These are phyloP conservation scores for Ceraclea dissimilis DNA, from an alignment of 2,888 invertebrate species.

Conservation along the genomic window DNA sequence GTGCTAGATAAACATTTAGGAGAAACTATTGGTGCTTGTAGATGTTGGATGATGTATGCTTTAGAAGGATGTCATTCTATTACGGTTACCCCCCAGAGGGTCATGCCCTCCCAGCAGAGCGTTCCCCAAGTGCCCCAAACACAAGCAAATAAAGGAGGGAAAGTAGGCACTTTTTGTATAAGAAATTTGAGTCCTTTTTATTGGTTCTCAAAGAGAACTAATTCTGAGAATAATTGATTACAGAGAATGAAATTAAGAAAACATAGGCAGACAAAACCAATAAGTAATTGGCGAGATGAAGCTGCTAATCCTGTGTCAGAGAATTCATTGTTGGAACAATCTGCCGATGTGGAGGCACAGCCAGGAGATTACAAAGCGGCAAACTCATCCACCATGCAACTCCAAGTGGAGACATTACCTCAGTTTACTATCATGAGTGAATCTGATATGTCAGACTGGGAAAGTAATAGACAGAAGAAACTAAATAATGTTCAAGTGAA, in stretches of 20 bases:
- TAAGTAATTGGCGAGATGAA: conserved; percentile 17
- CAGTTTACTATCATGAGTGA: conserved; percentile 51
- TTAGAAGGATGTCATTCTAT: conserved; percentile 33
- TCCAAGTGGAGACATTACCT: conserved; percentile 18
- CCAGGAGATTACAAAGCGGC: conserved; percentile 39
- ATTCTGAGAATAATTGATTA: background rate
- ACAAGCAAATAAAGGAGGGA: conserved; percentile 50
- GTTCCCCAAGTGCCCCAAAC: conserved; percentile 42
- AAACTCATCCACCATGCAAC: conserved; percentile 24
- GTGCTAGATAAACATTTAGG: conserved; percentile 36
- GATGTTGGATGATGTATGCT: conserved; percentile 49
- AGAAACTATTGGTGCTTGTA: conserved; percentile 51
- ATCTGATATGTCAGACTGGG: conserved; percentile 60
- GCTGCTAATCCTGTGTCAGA: background rate
- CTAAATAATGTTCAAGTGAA: conserved; percentile 48
- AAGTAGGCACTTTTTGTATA: conserved; percentile 35
- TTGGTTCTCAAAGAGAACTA: too few relatives aligned
- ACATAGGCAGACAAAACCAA: conserved; percentile 17
- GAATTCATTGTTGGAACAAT: background rate
- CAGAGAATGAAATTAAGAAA: conserved; percentile 22
- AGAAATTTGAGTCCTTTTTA: too few relatives aligned
- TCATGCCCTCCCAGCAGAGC: conserved; percentile 55
- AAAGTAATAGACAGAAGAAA: conserved; percentile 46
- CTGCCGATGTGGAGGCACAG: conserved; percentile 34
- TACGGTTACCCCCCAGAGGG: conserved; percentile 41